phyloP scores from a whole-genome alignment of 2,113 vertebrate genomes.

The pig (Sus scrofa) region DNA sequence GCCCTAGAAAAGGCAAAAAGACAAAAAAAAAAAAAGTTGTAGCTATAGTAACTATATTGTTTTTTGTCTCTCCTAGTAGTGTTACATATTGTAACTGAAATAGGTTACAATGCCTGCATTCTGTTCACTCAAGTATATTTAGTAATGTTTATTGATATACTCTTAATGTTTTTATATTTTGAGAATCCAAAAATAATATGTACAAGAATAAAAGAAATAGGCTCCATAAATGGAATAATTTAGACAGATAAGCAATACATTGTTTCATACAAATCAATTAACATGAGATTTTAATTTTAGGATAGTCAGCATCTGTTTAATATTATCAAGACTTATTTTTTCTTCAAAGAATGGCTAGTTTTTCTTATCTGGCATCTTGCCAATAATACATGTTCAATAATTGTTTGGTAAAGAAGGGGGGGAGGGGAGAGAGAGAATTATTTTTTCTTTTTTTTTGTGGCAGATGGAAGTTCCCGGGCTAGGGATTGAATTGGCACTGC shows the following conservation, averaged over 20 bases:
- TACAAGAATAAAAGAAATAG: neutral
- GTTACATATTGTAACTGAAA: slow-evolving; percentile 15
- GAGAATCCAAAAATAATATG: slow-evolving; percentile 36
- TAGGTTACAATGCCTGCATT: slow-evolving; percentile 5
- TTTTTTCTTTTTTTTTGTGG: too few relatives aligned
- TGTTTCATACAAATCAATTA: slow-evolving; percentile 9
- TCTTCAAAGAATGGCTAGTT: neutral
- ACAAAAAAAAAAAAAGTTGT: slow-evolving; percentile 41
- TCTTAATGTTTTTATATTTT: neutral
- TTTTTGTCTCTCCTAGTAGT: slow-evolving; percentile 20
- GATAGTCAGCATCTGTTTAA: neutral
- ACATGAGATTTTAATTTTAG: slow-evolving; percentile 50
- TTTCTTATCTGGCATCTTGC: neutral
- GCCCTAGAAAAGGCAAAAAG: too few relatives aligned
- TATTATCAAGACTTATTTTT: neutral
- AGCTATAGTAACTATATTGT: neutral
- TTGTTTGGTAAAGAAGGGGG: neutral
- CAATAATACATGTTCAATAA: slow-evolving; percentile 7
- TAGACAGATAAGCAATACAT: neutral
- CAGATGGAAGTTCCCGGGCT: too few relatives aligned
- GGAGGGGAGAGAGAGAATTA: neutral
- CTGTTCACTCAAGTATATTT: neutral
- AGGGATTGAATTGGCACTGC: too few relatives aligned
- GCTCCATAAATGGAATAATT: neutral
- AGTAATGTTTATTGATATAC: slow-evolving; percentile 8